A percentile compares a stretch with the other conserved stretches of the same genome.
Conservation (phyloP, 2,888 invertebrate genomes). For the Patella pellucida region DNA sequence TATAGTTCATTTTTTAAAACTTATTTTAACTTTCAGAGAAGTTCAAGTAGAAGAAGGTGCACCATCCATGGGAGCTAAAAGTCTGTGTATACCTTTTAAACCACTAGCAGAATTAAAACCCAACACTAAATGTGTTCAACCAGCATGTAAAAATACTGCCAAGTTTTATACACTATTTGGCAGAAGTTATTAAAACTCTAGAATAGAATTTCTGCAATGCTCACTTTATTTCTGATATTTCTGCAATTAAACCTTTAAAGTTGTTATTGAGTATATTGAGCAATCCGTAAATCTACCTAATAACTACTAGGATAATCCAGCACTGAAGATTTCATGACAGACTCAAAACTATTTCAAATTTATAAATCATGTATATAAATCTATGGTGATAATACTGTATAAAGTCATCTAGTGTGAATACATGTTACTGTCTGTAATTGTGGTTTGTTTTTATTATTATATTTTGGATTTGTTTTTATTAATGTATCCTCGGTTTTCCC, state of each 20-base stretch:
- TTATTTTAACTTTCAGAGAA: constrained; percentile 74
- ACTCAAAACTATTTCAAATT: too few relatives aligned
- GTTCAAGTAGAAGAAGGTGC: constrained; percentile 80
- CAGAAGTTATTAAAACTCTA: constrained; percentile 84
- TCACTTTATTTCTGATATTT: background rate
- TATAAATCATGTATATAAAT: too few relatives aligned
- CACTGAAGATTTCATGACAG: too few relatives aligned
- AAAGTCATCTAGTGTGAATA: too few relatives aligned
- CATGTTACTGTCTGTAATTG: too few relatives aligned
- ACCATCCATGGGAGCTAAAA: constrained; percentile 98
- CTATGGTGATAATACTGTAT: too few relatives aligned
- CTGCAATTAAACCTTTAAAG: background rate
- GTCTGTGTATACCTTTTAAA: constrained; percentile 95
- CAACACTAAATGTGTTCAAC: constrained; percentile 86
- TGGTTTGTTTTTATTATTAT: too few relatives aligned
- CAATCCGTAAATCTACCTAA: too few relatives aligned
- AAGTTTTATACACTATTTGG: constrained; percentile 93
- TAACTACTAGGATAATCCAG: too few relatives aligned
- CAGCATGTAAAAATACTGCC: constrained; percentile 84
- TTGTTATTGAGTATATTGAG: too few relatives aligned
- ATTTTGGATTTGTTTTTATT: too few relatives aligned
- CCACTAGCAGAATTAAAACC: constrained; percentile 78
- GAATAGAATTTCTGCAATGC: background rate
- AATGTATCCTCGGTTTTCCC: too few relatives aligned
- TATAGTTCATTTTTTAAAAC: background rate